Conservation (phyloP, 2,113 vertebrate genomes). For the Engystomops pustulosus region DNA sequence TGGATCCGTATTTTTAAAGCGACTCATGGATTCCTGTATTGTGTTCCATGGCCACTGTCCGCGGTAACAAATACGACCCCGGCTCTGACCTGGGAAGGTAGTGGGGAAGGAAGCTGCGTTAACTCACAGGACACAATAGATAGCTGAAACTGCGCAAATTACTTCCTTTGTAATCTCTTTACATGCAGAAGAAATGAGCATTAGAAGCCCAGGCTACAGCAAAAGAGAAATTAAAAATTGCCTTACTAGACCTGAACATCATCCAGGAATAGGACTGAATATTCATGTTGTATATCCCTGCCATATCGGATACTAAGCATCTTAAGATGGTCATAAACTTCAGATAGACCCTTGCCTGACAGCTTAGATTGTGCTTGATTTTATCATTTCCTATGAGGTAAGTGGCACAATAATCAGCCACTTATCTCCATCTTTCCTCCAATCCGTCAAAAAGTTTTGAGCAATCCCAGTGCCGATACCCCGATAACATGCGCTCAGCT, state of each 20-base stretch:
- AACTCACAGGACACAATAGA: constrained; percentile 32
- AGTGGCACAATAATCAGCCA: background rate
- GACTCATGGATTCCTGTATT: too few species aligned
- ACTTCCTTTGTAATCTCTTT: constrained; percentile 44
- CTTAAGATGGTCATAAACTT: background rate
- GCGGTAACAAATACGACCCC: background rate
- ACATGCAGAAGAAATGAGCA: background rate
- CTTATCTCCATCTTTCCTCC: too few species aligned
- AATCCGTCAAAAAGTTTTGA: too few species aligned
- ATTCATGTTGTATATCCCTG: background rate
- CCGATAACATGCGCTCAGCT: too few species aligned
- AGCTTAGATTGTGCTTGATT: too few species aligned
- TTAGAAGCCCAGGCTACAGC: background rate
- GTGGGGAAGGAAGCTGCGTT: constrained; percentile 17
- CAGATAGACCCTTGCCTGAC: background rate
- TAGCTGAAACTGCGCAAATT: constrained; percentile 33
- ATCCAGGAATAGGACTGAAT: too few species aligned
- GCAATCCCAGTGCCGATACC: too few species aligned
- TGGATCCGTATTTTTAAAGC: too few species aligned
- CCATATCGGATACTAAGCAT: background rate
- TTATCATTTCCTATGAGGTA: background rate
- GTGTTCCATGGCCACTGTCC: background rate
- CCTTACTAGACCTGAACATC: background rate
- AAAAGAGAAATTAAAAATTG: background rate
- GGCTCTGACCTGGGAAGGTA: background rate